Evolutionary conservation across 2,888 invertebrate genomes (phyloP).

Genomic region (Sthenelais limicola): DNA sequence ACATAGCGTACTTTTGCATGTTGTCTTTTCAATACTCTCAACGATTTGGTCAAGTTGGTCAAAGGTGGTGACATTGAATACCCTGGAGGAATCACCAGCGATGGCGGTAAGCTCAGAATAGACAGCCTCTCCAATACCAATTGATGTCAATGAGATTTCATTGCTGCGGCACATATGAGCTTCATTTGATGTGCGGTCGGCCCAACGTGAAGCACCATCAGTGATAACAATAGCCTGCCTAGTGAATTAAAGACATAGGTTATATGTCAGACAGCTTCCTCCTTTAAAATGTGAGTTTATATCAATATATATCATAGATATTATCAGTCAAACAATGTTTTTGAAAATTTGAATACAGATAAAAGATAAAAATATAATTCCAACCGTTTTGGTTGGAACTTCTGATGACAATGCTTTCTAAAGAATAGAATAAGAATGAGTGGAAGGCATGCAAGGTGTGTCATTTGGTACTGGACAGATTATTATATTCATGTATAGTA

Average conservation of each 20-base stretch:
- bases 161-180: background rate
- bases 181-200: background rate
- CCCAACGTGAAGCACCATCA: slow-evolving; percentile 1
- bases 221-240: slow-evolving; percentile 17
- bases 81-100: slow-evolving; percentile 11
- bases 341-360: too few species aligned
- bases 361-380: too few species aligned
- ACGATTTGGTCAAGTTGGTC: slow-evolving; percentile 1
- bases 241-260: background rate
- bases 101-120: slow-evolving; percentile 9
- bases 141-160: background rate
- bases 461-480: too few species aligned
- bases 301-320: background rate
- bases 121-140: background rate
- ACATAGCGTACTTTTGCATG: slow-evolving; percentile 12
- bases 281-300: background rate
- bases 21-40: background rate
- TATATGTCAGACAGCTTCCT: background rate
- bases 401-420: background rate
- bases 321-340: background rate
- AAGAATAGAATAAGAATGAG: background rate
- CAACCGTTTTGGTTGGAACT: too few species aligned
- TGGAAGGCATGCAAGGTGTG: background rate
- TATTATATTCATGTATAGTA: too few species aligned
- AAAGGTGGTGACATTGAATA: slow-evolving; percentile 16